phyloP scores from a whole-genome alignment of 2,797 vertebrate species.

The Synaphobranchus kaupii region DNA sequence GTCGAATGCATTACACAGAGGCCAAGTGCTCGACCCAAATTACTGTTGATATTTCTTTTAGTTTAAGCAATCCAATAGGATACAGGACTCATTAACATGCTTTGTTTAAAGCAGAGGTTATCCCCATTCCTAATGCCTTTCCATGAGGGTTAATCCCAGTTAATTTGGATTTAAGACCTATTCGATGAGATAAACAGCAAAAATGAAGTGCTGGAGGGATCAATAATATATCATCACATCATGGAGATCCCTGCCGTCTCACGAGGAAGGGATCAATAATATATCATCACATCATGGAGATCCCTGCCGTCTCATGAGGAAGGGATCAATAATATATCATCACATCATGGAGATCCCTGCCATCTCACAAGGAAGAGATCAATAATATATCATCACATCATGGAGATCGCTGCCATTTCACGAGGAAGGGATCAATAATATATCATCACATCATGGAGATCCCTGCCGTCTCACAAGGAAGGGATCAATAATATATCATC shows the following conservation, averaged over 20 bases:
- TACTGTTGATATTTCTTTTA: slow-evolving; percentile 80
- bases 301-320: background rate
- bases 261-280: slow-evolving; percentile 31
- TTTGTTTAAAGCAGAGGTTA: slow-evolving; percentile 64
- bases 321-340: slow-evolving; percentile 37
- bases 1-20: slow-evolving; percentile 56
- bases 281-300: slow-evolving; percentile 27
- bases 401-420: background rate
- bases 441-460: slow-evolving; percentile 24
- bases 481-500: slow-evolving; percentile 38
- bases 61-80: slow-evolving; percentile 73
- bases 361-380: slow-evolving; percentile 13
- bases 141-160: slow-evolving; percentile 68
- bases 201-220: slow-evolving; percentile 57
- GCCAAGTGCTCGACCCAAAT: slow-evolving; percentile 57
- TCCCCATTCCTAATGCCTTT: slow-evolving; percentile 69
- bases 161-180: slow-evolving; percentile 72
- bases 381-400: slow-evolving; percentile 36
- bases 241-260: background rate
- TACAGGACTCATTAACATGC: slow-evolving; percentile 77
- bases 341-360: slow-evolving; percentile 2
- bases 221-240: slow-evolving; percentile 36
- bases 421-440: slow-evolving; percentile 34
- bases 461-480: background rate
- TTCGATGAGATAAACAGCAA: slow-evolving; percentile 64